phyloP scores from a whole-genome alignment of 2,797 vertebrate genomes.

The Darevskia mixta region DNA sequence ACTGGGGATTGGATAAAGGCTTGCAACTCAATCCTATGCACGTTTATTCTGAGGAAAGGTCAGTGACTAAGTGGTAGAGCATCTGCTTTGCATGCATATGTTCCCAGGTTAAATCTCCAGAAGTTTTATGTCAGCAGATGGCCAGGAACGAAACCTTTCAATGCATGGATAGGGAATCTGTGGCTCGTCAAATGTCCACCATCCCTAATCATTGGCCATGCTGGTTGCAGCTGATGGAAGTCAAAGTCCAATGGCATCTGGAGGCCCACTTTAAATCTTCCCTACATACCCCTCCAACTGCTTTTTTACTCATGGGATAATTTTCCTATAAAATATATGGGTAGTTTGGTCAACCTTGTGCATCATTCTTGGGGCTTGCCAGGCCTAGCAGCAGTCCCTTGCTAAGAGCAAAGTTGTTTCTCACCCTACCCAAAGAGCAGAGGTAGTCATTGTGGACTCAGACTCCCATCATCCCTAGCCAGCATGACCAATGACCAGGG shows the following conservation, averaged over 20 bases:
- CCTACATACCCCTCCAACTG: not conserved
- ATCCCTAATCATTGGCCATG: too few relatives aligned
- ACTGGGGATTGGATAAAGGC: too few relatives aligned
- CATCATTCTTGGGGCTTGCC: conserved; percentile 39
- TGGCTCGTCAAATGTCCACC: too few relatives aligned
- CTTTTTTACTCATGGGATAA: not conserved
- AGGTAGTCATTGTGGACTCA: not conserved
- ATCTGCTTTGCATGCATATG: too few relatives aligned
- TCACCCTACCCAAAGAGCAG: conserved; percentile 44
- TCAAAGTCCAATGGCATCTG: too few relatives aligned
- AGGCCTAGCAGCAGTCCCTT: conserved; percentile 64
- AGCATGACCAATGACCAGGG: too few relatives aligned
- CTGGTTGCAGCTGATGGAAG: too few relatives aligned
- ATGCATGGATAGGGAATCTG: not conserved
- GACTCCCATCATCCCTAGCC: conserved; percentile 14
- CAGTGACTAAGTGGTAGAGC: too few relatives aligned
- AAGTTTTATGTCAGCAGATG: not conserved
- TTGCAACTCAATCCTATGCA: not conserved
- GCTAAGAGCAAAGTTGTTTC: conserved; percentile 43
- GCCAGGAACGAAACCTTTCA: not conserved
- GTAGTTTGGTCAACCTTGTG: conserved; percentile 45
- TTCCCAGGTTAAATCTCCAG: too few relatives aligned
- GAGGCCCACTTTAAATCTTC: not conserved
- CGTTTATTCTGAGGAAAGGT: not conserved
- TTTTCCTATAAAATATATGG: not conserved